A percentile compares a stretch with the other conserved stretches of the same genome.
Conservation (phyloP, 2,797 vertebrate genomes). For the Apodemus agrarius region DNA sequence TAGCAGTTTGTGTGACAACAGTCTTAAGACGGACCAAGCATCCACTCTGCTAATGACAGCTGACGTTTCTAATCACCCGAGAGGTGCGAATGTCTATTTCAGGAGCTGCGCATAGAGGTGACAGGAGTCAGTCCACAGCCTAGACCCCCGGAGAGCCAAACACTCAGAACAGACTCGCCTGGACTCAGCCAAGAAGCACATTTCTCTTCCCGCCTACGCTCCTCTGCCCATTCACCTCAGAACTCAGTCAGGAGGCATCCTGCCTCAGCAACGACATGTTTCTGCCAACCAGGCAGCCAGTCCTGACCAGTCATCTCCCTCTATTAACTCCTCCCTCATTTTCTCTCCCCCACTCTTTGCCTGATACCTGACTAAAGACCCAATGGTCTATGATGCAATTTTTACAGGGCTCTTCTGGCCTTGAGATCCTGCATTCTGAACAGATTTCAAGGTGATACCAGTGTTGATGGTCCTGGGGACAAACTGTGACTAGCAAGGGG, state of each 20-base stretch:
- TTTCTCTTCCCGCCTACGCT: not conserved
- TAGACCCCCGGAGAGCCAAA: not conserved
- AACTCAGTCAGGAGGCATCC: not conserved
- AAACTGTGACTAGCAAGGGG: not conserved
- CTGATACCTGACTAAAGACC: not conserved
- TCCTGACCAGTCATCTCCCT: not conserved
- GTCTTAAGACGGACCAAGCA: not conserved
- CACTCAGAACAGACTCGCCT: not conserved
- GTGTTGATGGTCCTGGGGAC: not conserved
- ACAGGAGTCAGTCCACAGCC: not conserved
- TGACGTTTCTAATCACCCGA: not conserved
- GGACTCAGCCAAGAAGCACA: not conserved
- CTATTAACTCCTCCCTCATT: no score
- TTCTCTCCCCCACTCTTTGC: not conserved
- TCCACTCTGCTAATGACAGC: constrained; percentile 33
- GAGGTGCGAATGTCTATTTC: not conserved
- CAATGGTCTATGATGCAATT: not conserved
- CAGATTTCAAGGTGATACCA: not conserved
- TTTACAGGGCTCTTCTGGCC: not conserved
- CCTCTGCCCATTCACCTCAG: not conserved
- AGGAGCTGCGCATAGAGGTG: not conserved
- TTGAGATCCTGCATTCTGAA: not conserved
- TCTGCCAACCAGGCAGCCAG: not conserved
- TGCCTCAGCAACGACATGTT: not conserved
- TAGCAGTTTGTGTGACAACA: constrained; percentile 5